Percentiles rank a stretch among this genome's conserved stretches.
These are phyloP conservation scores for Cecidostiba fungosa DNA, from an alignment of 2,888 invertebrate genomes.

Conservation along the genomic window DNA sequence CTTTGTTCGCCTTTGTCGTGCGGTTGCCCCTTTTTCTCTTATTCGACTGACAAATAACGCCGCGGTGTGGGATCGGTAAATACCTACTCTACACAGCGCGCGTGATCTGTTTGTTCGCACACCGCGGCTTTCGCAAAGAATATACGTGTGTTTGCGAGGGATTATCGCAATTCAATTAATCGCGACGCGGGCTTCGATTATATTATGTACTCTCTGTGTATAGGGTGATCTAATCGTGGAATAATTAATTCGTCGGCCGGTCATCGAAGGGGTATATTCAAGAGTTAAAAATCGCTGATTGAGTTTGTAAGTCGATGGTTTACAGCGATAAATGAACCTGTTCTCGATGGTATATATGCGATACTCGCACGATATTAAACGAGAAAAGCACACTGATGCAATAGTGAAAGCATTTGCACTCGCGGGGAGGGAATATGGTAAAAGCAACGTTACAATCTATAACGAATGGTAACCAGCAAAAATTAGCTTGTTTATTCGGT, in stretches of 20 bases:
- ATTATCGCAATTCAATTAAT: constrained; percentile 4
- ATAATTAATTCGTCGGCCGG: constrained; percentile 9
- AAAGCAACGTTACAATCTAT: background rate
- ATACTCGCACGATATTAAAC: background rate
- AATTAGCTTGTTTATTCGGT: background rate
- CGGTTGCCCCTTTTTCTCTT: background rate
- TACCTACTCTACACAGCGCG: background rate
- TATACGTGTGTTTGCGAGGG: background rate
- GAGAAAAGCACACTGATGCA: constrained; percentile 9
- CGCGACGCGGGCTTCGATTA: background rate
- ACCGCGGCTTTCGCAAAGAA: background rate
- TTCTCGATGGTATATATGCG: background rate
- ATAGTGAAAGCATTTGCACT: constrained; percentile 2
- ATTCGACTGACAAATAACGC: background rate
- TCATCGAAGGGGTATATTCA: background rate
- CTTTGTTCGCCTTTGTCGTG: constrained; percentile 48
- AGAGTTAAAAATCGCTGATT: constrained; percentile 1
- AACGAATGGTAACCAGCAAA: background rate
- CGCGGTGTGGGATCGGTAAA: background rate
- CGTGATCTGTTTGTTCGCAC: background rate
- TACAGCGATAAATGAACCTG: constrained; percentile 1
- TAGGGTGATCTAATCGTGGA: background rate
- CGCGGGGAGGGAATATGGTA: background rate
- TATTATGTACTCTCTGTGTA: too few species aligned
- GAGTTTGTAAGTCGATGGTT: background rate